Base-by-base conservation (phyloP, 30 jellyfish, hydroid and myxozoan species). In the Catostylus mosaicus region DNA sequence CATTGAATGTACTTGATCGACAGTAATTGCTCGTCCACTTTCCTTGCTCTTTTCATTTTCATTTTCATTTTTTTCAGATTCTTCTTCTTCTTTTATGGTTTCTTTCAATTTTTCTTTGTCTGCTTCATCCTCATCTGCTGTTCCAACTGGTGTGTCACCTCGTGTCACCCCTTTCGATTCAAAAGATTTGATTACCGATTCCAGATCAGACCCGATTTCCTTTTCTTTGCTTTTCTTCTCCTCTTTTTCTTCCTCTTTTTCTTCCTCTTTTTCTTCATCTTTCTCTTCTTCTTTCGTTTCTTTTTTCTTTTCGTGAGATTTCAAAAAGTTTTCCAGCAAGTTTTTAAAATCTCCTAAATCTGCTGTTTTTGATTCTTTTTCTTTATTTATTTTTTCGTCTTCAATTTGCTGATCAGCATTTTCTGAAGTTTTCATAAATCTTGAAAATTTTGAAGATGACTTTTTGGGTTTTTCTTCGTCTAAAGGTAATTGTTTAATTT, bases 1-100 rank as follows among this genome's bases (percentile, higher is more conserved):
- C 92, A 82, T 82, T 33, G 54, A 57, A 22, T 69, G 92, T 24
- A 82, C 92, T 68, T 82, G 92, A 5, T 50, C 68, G 8, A 29
- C 51, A 8, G 84, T 80, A 14, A 80, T 27, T 0, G 18, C 75
- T 27, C 51, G 54, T 22, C 7, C 48, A 22, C 50, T 52, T 16
- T 43, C 56, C 12, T 27, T 27, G 20, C 23, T 59, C 40, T 27
- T 37, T 4, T 27, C 71, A 3, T 30, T 52, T 4, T 59, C 35
- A 5, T 23, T 31, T n/a, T 62, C 59, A 33, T 52, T 77, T 4
- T 65, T 64, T 38, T 45, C 82, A n/a, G 2, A 2, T 24, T 8
- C 5, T 45, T 36, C 62, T 35, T 27, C 64, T 16, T 54, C 64
- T 38, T 50, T 64, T 35, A 66, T 52, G 22, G 35, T 45, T 0